Percentiles rank a stretch among this genome's conserved stretches.
Conservation (phyloP, 2,888 invertebrate genomes). For the Polydrusus tereticollis region DNA sequence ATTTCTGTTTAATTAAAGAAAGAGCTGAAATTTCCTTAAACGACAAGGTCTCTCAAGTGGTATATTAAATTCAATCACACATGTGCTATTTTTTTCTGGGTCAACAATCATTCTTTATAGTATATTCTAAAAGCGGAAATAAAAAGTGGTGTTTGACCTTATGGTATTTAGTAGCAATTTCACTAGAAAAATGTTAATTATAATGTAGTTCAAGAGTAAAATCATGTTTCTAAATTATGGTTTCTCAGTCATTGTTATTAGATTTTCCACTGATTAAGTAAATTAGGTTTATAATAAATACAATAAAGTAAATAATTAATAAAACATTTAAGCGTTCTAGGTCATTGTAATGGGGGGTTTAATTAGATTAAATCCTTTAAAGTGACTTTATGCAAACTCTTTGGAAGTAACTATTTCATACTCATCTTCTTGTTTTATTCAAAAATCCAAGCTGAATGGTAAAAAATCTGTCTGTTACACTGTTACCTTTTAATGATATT, state of each 20-base stretch:
- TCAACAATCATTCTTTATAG: not conserved
- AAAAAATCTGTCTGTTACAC: too few species aligned
- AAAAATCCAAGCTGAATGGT: too few species aligned
- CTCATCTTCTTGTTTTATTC: too few species aligned
- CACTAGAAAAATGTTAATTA: constrained; percentile 28
- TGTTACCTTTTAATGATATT: too few species aligned
- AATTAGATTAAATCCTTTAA: not conserved
- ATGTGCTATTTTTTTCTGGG: not conserved
- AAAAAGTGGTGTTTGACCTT: constrained; percentile 12
- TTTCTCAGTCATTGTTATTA: not conserved
- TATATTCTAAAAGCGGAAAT: not conserved
- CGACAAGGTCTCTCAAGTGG: not conserved
- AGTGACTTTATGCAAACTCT: not conserved
- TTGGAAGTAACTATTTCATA: too few species aligned
- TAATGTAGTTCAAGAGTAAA: not conserved
- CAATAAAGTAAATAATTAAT: not conserved
- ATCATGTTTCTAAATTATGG: constrained; percentile 11
- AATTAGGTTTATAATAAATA: not conserved
- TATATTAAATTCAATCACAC: not conserved
- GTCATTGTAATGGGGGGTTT: not conserved
- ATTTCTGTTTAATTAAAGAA: not conserved
- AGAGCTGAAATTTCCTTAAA: not conserved
- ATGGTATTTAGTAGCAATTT: constrained; percentile 9
- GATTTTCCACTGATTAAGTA: constrained; percentile 3
- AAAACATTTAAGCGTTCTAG: not conserved